Conservation (phyloP, 2,888 invertebrate genomes). For the Eupithecia abbreviata region DNA sequence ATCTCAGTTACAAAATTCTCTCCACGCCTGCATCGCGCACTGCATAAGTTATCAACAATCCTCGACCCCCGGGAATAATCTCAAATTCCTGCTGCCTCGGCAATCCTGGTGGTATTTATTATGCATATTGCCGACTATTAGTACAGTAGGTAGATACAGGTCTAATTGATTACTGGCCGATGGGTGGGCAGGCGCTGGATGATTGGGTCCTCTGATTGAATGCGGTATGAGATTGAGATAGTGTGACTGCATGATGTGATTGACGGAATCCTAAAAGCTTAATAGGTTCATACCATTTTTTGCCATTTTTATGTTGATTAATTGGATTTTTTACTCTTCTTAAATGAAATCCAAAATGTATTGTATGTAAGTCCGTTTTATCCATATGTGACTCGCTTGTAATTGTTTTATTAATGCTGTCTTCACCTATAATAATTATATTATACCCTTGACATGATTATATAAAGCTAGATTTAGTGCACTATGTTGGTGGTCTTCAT, state of each 20-base stretch:
- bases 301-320: too few species aligned
- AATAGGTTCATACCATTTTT: too few species aligned
- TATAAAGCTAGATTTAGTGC: too few species aligned
- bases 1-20: background rate
- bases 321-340: too few species aligned
- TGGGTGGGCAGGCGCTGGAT: background rate
- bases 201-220: background rate
- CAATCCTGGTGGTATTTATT: background rate
- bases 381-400: too few species aligned
- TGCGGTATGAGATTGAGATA: background rate
- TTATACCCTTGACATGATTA: too few species aligned
- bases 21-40: constrained; percentile 3
- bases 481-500: too few species aligned
- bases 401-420: too few species aligned
- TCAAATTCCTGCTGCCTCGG: background rate
- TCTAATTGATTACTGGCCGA: background rate
- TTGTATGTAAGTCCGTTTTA: too few species aligned
- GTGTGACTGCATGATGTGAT: background rate
- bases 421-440: too few species aligned
- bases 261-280: too few species aligned
- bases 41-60: constrained; percentile 6
- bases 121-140: constrained; percentile 4
- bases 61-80: background rate
- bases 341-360: too few species aligned
- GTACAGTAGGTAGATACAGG: background rate